Percentiles rank a stretch among this genome's conserved stretches.
phyloP scores from a whole-genome alignment of 2,888 invertebrate genomes.

The Therioaphis trifolii region DNA sequence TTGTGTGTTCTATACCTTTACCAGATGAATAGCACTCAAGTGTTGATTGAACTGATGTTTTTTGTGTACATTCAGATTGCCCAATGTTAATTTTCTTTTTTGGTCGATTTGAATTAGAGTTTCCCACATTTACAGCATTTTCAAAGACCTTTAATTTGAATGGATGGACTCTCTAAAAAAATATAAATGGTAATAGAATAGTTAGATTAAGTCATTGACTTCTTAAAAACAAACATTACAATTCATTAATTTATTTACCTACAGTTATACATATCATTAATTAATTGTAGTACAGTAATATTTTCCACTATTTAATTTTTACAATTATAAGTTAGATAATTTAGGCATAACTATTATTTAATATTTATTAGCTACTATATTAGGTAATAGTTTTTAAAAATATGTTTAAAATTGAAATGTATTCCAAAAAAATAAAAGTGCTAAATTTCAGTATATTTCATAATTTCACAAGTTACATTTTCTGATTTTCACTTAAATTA shows the following conservation, averaged over 20 bases:
- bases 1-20: neutral
- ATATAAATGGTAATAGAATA: slow-evolving; percentile 23
- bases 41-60: slow-evolving; percentile 20
- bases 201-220: slow-evolving; percentile 23
- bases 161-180: slow-evolving; percentile 37
- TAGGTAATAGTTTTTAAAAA: slow-evolving; percentile 16
- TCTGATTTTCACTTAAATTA: neutral
- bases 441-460: slow-evolving; percentile 18
- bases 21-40: neutral
- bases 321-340: slow-evolving; percentile 27
- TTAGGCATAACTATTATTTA: slow-evolving; percentile 18
- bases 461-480: slow-evolving; percentile 5
- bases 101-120: neutral
- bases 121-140: slow-evolving; percentile 29
- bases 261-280: slow-evolving; percentile 24
- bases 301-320: too few species aligned
- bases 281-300: slow-evolving; percentile 26
- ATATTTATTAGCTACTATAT: slow-evolving; percentile 12
- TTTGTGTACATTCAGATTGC: slow-evolving; percentile 6
- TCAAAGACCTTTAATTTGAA: slow-evolving; percentile 25
- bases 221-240: slow-evolving; percentile 28
- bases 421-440: slow-evolving; percentile 19
- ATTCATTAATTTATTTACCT: slow-evolving; percentile 18
- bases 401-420: neutral
- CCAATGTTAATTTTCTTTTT: slow-evolving; percentile 16